Conservation (phyloP, 2,113 vertebrate species). For the Cervus canadensis region DNA sequence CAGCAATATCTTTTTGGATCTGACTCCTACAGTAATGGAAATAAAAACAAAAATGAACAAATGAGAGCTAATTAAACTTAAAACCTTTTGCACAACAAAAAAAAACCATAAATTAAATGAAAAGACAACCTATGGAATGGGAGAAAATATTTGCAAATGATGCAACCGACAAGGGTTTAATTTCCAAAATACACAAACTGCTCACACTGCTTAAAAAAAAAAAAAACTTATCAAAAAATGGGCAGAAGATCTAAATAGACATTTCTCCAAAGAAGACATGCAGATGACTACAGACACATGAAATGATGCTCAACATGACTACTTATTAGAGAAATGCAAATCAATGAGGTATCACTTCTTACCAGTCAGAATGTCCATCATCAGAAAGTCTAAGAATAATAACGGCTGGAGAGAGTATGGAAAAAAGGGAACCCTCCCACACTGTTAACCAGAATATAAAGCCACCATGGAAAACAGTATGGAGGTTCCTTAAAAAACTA, state of each 20-base stretch:
- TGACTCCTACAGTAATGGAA: not conserved
- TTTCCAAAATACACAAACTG: not conserved
- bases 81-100: not conserved
- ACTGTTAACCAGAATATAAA: not conserved
- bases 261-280: not conserved
- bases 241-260: not conserved
- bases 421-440: not conserved
- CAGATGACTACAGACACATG: not conserved
- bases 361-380: not conserved
- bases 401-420: not conserved
- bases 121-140: not conserved
- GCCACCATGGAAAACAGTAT: not conserved
- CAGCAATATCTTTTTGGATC: not conserved
- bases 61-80: not conserved
- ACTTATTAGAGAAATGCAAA: not conserved
- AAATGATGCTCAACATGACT: not conserved
- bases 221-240: not conserved
- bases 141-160: not conserved
- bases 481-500: not conserved
- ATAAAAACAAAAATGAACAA: not conserved
- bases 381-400: not conserved
- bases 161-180: not conserved
- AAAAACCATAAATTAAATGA: not conserved
- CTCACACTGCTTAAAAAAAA: not conserved
- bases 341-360: not conserved